phyloP scores from a whole-genome alignment of 2,113 vertebrate species.

The Scophthalmus maximus region DNA sequence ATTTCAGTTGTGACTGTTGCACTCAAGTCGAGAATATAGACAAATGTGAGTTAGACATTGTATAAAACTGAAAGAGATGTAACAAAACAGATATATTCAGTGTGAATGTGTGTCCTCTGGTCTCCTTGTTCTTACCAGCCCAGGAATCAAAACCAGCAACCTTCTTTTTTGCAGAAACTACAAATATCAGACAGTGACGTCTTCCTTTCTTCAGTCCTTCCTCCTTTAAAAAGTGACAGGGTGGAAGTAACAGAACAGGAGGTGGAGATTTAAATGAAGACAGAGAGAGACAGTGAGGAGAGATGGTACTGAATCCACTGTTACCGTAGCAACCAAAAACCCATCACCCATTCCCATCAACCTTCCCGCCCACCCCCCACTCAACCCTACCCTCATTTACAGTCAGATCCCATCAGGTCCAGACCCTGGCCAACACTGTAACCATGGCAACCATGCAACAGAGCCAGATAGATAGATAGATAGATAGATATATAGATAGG shows the following conservation, averaged over 20 bases:
- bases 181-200: neutral
- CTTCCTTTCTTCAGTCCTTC: neutral
- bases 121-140: neutral
- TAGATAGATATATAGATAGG: constrained; percentile 20
- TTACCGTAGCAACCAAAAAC: constrained; percentile 59
- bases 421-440: constrained; percentile 55
- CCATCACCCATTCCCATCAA: constrained; percentile 46
- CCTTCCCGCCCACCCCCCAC: neutral
- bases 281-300: constrained; percentile 17
- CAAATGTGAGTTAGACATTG: neutral
- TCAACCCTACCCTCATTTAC: constrained; percentile 58
- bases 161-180: neutral
- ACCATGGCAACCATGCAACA: constrained; percentile 66
- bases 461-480: constrained; percentile 19
- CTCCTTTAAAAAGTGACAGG: neutral
- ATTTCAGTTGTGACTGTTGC: too few species aligned
- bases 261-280: constrained; percentile 34
- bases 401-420: constrained; percentile 68
- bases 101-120: neutral
- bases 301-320: constrained; percentile 34
- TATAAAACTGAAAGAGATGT: neutral
- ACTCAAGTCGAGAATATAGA: too few species aligned
- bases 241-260: neutral
- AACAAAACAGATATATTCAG: neutral
- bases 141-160: neutral